Conservation (phyloP, 1,140 invertebrate genomes). For the Drosophila melanica region DNA sequence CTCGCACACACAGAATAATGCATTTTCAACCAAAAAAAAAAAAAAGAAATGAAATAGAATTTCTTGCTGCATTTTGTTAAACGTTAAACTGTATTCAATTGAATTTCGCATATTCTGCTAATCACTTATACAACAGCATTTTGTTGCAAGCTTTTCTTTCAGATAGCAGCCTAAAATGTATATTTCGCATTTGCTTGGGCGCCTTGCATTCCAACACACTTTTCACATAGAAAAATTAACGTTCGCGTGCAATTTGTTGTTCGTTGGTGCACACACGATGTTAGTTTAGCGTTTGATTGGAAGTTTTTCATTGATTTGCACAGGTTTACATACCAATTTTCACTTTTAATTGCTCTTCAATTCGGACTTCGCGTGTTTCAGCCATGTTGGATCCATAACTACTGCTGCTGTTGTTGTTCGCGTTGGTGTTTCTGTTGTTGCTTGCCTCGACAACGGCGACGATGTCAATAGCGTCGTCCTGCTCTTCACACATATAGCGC, state of each 20-base stretch:
- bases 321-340: conserved; percentile 90
- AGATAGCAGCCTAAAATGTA: conserved; percentile 15
- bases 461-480: conserved; percentile 71
- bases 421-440: conserved; percentile 74
- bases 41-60: conserved; percentile 17
- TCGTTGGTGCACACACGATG: conserved; percentile 20
- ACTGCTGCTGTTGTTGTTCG: conserved; percentile 68
- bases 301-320: conserved; percentile 62
- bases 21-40: conserved; percentile 62
- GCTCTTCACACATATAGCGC: conserved; percentile 79
- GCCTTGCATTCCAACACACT: conserved; percentile 73
- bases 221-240: conserved; percentile 56
- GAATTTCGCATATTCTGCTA: conserved; percentile 3
- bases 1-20: conserved; percentile 47
- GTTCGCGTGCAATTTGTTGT: conserved; percentile 35
- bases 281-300: conserved; percentile 31
- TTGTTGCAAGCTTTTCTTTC: conserved; percentile 18
- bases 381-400: conserved; percentile 93
- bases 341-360: conserved; percentile 93
- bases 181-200: conserved; percentile 32
- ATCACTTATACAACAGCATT: conserved; percentile 20
- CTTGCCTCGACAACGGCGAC: conserved; percentile 62
- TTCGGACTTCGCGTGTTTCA: conserved; percentile 92
- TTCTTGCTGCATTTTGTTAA: conserved; percentile 34
- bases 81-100: conserved; percentile 19